Conservation (phyloP, 2,888 invertebrate species). For the Cantharis rustica region DNA sequence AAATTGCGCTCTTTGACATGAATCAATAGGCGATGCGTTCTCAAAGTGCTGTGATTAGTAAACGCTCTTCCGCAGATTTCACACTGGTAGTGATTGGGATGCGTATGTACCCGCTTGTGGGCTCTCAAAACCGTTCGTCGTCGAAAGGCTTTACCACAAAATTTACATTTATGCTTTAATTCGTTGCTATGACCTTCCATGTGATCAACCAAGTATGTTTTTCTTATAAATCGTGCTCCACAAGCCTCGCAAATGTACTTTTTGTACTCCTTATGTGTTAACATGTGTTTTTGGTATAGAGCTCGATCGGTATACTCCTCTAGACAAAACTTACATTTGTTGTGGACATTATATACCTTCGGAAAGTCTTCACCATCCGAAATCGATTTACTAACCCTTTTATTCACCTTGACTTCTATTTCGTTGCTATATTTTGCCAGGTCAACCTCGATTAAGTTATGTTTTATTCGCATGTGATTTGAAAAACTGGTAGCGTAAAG, state of each 20-base stretch:
- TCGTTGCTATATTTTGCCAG: constrained; percentile 9
- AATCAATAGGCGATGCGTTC: constrained; percentile 41
- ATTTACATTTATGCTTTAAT: constrained; percentile 39
- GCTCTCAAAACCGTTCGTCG: constrained; percentile 42
- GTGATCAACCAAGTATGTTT: constrained; percentile 34
- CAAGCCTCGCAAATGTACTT: constrained; percentile 36
- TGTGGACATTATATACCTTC: background rate
- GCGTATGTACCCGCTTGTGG: constrained; percentile 42
- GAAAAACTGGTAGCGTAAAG: constrained; percentile 17
- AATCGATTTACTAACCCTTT: background rate
- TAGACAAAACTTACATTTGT: constrained; percentile 24
- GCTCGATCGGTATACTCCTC: constrained; percentile 14
- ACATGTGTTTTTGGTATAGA: constrained; percentile 21
- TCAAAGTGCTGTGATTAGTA: constrained; percentile 42
- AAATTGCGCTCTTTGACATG: constrained; percentile 42
- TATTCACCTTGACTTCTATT: constrained; percentile 6
- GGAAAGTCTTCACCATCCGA: background rate
- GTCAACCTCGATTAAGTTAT: constrained; percentile 18
- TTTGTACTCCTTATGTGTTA: constrained; percentile 16
- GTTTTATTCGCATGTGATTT: constrained; percentile 24
- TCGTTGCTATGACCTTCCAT: constrained; percentile 38
- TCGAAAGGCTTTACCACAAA: constrained; percentile 43
- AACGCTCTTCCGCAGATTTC: constrained; percentile 44
- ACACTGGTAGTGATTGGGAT: constrained; percentile 42
- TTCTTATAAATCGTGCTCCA: constrained; percentile 29